A percentile compares a stretch with the other conserved stretches of the same genome.
These are phyloP conservation scores for Falco naumanni DNA, from an alignment of 2,797 vertebrate genomes.

Conservation along the genomic window DNA sequence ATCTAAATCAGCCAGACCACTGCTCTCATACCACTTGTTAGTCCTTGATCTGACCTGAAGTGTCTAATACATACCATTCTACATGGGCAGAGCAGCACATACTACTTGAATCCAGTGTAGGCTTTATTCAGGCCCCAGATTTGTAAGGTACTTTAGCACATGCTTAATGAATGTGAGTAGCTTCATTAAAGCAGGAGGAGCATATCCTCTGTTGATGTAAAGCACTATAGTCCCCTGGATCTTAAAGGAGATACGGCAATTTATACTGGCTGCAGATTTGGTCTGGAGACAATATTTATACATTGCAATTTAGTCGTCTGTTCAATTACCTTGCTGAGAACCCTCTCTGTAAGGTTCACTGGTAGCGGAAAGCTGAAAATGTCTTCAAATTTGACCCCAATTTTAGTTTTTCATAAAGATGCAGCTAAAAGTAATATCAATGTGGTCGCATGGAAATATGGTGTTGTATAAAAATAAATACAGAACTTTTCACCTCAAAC, in stretches of 20 bases:
- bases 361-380: slow-evolving; percentile 5
- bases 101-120: not conserved
- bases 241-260: not conserved
- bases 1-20: not conserved
- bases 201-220: not conserved
- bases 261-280: not conserved
- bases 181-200: not conserved
- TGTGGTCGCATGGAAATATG: slow-evolving; percentile 14
- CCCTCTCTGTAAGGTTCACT: not conserved
- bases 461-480: slow-evolving; percentile 4
- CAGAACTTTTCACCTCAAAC: not conserved
- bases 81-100: not conserved
- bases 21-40: not conserved
- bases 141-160: not conserved
- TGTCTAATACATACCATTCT: not conserved
- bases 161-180: not conserved
- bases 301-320: not conserved
- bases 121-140: not conserved
- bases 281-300: not conserved
- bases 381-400: slow-evolving; percentile 16
- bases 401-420: slow-evolving; percentile 1
- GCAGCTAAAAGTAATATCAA: not conserved
- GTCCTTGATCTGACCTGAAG: not conserved
- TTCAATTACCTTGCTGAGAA: not conserved
- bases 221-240: not conserved